Conservation (phyloP, 2,888 invertebrate species). For the Autographa pulchrina region DNA sequence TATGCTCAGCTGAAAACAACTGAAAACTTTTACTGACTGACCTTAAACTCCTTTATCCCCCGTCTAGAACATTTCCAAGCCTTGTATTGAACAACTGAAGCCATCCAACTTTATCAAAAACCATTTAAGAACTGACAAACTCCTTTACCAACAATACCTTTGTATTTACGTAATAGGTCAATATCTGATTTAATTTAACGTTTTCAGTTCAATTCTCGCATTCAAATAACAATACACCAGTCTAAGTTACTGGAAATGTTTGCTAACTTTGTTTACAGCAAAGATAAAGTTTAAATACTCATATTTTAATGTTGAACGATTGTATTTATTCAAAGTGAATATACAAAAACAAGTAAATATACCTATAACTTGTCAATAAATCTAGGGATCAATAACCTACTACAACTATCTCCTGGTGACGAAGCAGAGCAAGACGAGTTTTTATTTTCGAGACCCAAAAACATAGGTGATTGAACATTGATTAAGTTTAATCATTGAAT, state of each 20-base stretch:
- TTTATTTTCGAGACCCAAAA: too few relatives aligned
- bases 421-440: too few relatives aligned
- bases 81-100: not conserved
- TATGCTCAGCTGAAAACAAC: not conserved
- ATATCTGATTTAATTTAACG: slow-evolving; percentile 13
- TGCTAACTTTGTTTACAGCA: not conserved
- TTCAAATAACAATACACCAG: not conserved
- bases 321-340: too few relatives aligned
- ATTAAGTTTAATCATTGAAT: not conserved
- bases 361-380: too few relatives aligned
- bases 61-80: not conserved
- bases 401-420: too few relatives aligned
- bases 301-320: not conserved
- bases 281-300: not conserved
- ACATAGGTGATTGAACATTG: too few relatives aligned
- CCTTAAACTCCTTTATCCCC: not conserved
- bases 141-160: not conserved
- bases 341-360: too few relatives aligned
- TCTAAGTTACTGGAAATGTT: slow-evolving; percentile 6
- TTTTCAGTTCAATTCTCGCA: slow-evolving; percentile 9
- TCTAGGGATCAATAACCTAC: too few relatives aligned
- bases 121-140: not conserved
- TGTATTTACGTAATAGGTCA: not conserved
- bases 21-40: not conserved
- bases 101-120: not conserved